Base-by-base conservation (phyloP, 2,888 invertebrate genomes). In the Craniophora ligustri region DNA sequence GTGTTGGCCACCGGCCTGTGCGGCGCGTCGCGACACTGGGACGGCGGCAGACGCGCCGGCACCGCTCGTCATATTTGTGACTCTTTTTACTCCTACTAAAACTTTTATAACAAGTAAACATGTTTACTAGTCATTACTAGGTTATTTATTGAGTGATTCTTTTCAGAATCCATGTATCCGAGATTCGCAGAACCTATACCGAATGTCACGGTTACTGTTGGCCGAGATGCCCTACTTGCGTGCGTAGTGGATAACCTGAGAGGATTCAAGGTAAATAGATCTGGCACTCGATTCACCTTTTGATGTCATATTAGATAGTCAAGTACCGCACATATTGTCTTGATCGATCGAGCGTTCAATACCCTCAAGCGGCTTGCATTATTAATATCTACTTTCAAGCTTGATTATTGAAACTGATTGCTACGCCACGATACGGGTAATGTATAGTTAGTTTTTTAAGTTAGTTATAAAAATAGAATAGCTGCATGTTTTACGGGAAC, bases 211-310 rank as follows among this genome's bases (percentile, higher is more conserved):
- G 98, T 98, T 55, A 97, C 97, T 38, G 95, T 97, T 38, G 98
- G 98, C 30, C 94, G 97, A 65, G 98, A 98, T 86, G 98, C 98
- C 11, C 90, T 98, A 45, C 94, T 98, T 70, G 97, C 97, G 42
- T 98, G 98, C 84, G 96, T 97, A 65, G 97, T 98, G 50, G 97
- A 98, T 89, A 98, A 98, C 89, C 95, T 98, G 57, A 96, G 96
- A 85, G 95, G 95, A 73, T 98, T 96, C 86, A 97, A 98, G 96
- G 98, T 97, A 94, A 62, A 46, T 41, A 45, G 40, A 49, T 38
- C 30, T 8, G 41, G 21, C 21, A 28, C 31, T 41, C 31, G 16
- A 34, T 14, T 56, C 14, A 36, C 11, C 11, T 36, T n/a, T 21
- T 23, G 28, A 10, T 18, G 16, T 41, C 2, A 2, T 6, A 18